Conservation (phyloP, 2,888 invertebrate species). For the Eumerus sabulonum region DNA sequence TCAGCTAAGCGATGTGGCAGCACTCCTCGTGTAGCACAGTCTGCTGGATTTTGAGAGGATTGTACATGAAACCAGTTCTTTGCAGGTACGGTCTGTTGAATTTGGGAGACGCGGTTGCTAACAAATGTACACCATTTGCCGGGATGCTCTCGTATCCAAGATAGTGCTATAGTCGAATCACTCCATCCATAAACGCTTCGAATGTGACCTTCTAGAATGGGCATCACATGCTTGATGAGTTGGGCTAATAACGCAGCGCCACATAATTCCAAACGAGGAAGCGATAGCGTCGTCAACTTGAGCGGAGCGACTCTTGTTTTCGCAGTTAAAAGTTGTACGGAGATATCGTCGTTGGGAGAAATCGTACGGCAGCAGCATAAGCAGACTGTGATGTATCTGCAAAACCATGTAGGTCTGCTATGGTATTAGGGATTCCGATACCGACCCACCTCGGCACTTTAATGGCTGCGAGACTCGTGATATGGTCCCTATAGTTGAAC, state of each 20-base stretch:
- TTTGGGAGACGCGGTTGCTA: constrained; percentile 12
- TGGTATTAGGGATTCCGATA: no score
- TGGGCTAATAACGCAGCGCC: constrained; percentile 24
- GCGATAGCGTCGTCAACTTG: constrained; percentile 11
- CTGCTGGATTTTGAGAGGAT: constrained; percentile 15
- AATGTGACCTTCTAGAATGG: not conserved
- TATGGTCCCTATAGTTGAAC: no score
- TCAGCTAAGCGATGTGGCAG: no score
- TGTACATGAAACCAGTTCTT: constrained; percentile 20
- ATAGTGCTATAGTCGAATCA: constrained; percentile 23
- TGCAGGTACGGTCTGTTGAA: constrained; percentile 7
- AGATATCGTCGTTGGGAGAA: constrained; percentile 13
- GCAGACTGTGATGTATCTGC: constrained; percentile 28
- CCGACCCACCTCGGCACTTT: no score
- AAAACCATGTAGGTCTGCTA: no score
- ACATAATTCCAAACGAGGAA: constrained; percentile 15
- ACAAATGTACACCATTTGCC: constrained; percentile 21
- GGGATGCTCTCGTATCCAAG: constrained; percentile 35
- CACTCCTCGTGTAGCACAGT: constrained; percentile 24
- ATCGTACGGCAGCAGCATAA: constrained; percentile 33
- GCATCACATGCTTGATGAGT: not conserved
- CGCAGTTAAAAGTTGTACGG: constrained; percentile 8
- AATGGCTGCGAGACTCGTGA: no score
- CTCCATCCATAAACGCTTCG: constrained; percentile 29
- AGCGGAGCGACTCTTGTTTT: constrained; percentile 36